A percentile compares a stretch with the other conserved stretches of the same genome.
Evolutionary conservation across 2,797 vertebrate genomes (phyloP).

Genomic region (Cossypha caffra): DNA sequence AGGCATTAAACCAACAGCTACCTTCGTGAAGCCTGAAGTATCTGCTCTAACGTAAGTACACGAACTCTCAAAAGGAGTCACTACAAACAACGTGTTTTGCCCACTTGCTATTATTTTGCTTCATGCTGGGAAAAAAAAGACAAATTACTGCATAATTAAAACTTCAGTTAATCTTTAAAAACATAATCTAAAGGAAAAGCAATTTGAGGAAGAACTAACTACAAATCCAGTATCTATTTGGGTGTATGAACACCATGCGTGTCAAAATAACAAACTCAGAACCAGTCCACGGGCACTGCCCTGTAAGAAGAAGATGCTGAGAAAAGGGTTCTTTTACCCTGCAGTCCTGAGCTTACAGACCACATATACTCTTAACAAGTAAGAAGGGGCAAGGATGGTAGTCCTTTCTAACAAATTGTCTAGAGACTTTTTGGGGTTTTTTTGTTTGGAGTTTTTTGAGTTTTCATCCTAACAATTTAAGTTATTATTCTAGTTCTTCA

Average conservation of each 20-base stretch:
- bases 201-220: not conserved
- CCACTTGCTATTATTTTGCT: not conserved
- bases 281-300: not conserved
- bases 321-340: not conserved
- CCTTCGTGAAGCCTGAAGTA: not conserved
- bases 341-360: not conserved
- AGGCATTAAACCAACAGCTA: not conserved
- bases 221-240: not conserved
- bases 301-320: not conserved
- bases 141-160: not conserved
- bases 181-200: not conserved
- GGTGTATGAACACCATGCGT: not conserved
- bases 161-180: not conserved
- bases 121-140: not conserved
- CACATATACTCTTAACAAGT: not conserved
- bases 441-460: not conserved
- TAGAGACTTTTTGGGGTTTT: fast-evolving
- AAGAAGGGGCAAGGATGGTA: not conserved
- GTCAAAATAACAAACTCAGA: not conserved
- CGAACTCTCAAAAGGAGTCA: not conserved
- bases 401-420: not conserved
- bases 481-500: not conserved
- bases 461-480: not conserved
- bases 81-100: not conserved
- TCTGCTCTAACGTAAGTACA: not conserved